These are phyloP conservation scores for Leiothrix lutea DNA, from an alignment of 2,113 vertebrate genomes.

Conservation along the genomic window DNA sequence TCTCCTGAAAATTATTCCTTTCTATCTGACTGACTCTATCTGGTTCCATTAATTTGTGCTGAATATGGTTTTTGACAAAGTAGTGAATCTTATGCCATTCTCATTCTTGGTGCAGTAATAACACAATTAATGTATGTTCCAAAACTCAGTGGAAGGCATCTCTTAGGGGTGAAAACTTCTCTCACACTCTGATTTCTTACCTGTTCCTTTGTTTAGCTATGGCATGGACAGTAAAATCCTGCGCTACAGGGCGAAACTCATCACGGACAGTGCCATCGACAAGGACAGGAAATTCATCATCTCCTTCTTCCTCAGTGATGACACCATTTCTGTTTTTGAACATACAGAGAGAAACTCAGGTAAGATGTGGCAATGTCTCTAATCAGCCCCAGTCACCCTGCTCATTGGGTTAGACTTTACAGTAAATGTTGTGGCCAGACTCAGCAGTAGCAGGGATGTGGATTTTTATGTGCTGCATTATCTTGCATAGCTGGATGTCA, in stretches of 20 bases:
- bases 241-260: slow-evolving; percentile 78
- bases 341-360: slow-evolving; percentile 81
- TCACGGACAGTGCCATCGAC: slow-evolving; percentile 70
- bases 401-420: background rate
- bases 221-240: slow-evolving; percentile 81
- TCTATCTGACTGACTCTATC: background rate
- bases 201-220: slow-evolving; percentile 64
- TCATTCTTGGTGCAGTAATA: background rate
- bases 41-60: background rate
- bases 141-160: background rate
- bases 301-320: slow-evolving; percentile 85
- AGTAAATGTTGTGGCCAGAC: background rate
- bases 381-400: background rate
- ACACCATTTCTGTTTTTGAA: slow-evolving; percentile 86
- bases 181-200: background rate
- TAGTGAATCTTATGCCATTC: background rate
- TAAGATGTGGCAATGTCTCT: slow-evolving; percentile 43
- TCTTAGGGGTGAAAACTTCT: background rate
- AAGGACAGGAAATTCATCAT: slow-evolving; percentile 80
- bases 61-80: background rate
- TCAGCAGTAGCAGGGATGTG: background rate
- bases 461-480: background rate
- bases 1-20: background rate
- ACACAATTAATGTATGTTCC: background rate
- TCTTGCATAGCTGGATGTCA: background rate